Conservation (phyloP, 2,113 vertebrate species). For the Notarius quadriscutis region DNA sequence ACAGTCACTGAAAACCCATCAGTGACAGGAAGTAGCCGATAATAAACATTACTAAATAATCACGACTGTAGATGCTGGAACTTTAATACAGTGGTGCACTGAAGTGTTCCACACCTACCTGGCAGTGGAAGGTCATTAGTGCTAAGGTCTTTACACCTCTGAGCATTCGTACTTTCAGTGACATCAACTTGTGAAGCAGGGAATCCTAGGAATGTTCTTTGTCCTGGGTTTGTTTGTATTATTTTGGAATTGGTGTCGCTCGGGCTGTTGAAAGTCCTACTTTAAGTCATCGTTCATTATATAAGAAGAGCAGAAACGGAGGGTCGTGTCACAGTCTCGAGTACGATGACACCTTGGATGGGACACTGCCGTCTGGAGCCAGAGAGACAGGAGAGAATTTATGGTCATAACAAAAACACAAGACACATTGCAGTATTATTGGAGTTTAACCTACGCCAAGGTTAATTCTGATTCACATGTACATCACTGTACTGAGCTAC, state of each 20-base stretch:
- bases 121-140: not conserved
- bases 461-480: not conserved
- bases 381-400: not conserved
- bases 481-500: no score
- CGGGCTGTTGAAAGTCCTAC: not conserved
- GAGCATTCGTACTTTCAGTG: not conserved
- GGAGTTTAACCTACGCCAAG: not conserved
- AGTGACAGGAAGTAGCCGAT: not conserved
- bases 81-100: not conserved
- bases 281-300: not conserved
- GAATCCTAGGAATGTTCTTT: not conserved
- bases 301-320: not conserved
- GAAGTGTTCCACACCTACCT: not conserved
- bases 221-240: not conserved
- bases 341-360: not conserved
- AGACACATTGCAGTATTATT: no score
- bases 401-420: not conserved
- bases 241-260: not conserved
- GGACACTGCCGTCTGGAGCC: slow-evolving; percentile 1
- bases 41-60: not conserved
- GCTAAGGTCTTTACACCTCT: not conserved
- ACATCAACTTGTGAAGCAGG: not conserved
- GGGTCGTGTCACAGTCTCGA: slow-evolving; percentile 35
- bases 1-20: not conserved
- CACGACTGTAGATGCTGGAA: not conserved